phyloP scores from a whole-genome alignment of 2,797 vertebrate species.

The Cryptoblepharus egeriae region DNA sequence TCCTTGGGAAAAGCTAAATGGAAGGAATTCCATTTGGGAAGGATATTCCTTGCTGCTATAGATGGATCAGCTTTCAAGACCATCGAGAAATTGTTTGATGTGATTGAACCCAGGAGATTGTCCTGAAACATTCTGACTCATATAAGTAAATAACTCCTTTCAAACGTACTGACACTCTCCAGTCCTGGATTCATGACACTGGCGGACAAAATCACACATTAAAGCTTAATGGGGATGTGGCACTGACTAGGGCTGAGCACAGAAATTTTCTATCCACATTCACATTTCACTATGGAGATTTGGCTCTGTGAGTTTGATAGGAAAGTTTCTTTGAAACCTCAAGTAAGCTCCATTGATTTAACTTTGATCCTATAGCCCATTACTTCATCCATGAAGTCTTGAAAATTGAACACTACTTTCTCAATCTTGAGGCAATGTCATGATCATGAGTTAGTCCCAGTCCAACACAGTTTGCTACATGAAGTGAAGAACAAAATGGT shows the following conservation, averaged over 20 bases:
- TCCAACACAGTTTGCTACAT: too few relatives aligned
- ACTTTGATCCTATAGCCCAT: neutral
- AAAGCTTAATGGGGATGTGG: slow-evolving; percentile 18
- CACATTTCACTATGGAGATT: slow-evolving; percentile 9
- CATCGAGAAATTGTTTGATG: slow-evolving; percentile 44
- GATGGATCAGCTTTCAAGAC: slow-evolving; percentile 40
- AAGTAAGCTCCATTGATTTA: slow-evolving; percentile 17
- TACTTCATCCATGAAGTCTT: neutral
- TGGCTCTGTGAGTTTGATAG: neutral
- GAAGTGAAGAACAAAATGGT: too few relatives aligned
- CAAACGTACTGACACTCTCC: slow-evolving; percentile 26
- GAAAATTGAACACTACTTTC: neutral
- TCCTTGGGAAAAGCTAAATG: slow-evolving; percentile 31
- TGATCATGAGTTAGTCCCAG: neutral
- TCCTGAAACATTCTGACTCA: slow-evolving; percentile 41
- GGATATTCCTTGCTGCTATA: slow-evolving; percentile 3
- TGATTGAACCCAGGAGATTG: slow-evolving; percentile 44
- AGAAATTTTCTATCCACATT: neutral
- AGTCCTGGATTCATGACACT: slow-evolving; percentile 25
- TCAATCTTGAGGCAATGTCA: neutral
- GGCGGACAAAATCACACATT: slow-evolving; percentile 28
- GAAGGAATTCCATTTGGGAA: slow-evolving; percentile 32
- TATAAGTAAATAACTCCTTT: slow-evolving; percentile 36
- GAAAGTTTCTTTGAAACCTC: slow-evolving; percentile 2
- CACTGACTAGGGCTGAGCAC: neutral